Percentiles rank a stretch among this genome's conserved stretches.
Evolutionary conservation across 2,113 vertebrate genomes (phyloP).

Genomic region (Python bivittatus): DNA sequence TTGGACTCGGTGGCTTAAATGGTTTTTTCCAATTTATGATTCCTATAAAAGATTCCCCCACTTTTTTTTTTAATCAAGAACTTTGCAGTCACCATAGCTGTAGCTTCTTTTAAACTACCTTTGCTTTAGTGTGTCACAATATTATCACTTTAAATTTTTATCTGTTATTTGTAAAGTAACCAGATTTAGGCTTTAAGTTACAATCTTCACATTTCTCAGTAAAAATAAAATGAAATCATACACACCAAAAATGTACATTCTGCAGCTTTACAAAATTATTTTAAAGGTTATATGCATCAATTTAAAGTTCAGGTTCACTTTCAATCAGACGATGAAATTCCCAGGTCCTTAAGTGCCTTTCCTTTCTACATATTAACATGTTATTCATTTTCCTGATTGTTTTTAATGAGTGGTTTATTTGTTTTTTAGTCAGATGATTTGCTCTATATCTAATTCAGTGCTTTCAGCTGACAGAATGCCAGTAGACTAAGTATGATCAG

Average conservation of each 20-base stretch:
- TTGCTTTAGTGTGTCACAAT: not conserved
- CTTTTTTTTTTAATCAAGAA: not conserved
- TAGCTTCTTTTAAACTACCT: not conserved
- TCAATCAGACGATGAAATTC: not conserved
- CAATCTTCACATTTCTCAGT: not conserved
- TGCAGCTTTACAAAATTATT: not conserved
- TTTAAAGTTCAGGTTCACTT: not conserved
- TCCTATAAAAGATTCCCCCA: not conserved
- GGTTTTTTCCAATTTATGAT: not conserved
- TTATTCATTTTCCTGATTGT: not conserved
- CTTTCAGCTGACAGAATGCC: not conserved
- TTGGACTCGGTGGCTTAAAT: not conserved
- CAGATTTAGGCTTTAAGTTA: not conserved
- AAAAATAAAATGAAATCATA: not conserved
- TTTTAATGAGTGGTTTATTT: not conserved
- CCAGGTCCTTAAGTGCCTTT: not conserved
- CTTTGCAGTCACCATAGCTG: not conserved
- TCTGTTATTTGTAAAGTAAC: not conserved
- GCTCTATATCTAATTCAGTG: not conserved
- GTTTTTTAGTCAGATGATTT: constrained; percentile 14
- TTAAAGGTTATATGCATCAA: not conserved
- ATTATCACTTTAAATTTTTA: not conserved
- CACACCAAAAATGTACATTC: not conserved
- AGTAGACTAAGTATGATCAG: not conserved
- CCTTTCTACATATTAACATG: not conserved